Percentiles rank a stretch among this genome's conserved stretches.
Evolutionary conservation across 2,797 vertebrate genomes (phyloP).

Genomic region (Salmo trutta): DNA sequence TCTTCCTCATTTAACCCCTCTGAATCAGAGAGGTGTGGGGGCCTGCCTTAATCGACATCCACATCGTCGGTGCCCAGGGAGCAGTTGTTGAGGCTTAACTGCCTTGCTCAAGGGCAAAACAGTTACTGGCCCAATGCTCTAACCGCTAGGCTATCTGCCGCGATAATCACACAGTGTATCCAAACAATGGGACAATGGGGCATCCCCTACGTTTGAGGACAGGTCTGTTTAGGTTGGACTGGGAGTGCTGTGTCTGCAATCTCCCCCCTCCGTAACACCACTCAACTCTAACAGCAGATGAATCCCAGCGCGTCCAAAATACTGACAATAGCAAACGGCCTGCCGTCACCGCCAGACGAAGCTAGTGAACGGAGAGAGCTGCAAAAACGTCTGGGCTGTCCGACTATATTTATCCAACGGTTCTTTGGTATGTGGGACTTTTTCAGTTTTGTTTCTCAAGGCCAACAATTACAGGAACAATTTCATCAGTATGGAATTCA

Average conservation of each 20-base stretch:
- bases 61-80: no score
- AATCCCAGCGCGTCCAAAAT: constrained; percentile 44
- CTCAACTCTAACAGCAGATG: constrained; percentile 39
- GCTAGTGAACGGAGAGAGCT: constrained; percentile 31
- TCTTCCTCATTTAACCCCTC: no score
- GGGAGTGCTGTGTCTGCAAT: constrained; percentile 19
- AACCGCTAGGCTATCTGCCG: no score
- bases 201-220: not conserved
- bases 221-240: not conserved
- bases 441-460: constrained; percentile 56
- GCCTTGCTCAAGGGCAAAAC: no score
- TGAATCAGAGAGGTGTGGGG: no score
- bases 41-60: no score
- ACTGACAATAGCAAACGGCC: constrained; percentile 40
- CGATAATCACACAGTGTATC: not conserved
- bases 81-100: no score
- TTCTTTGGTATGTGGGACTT: constrained; percentile 65
- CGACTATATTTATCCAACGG: constrained; percentile 63
- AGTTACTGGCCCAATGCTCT: no score
- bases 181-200: not conserved
- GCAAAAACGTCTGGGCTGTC: constrained; percentile 52
- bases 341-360: constrained; percentile 19
- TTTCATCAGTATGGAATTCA: constrained; percentile 65
- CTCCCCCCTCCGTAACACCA: not conserved
- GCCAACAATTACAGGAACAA: constrained; percentile 67